Evolutionary conservation across 2,888 invertebrate species (phyloP).

Genomic region (Heteromurus nitidus): DNA sequence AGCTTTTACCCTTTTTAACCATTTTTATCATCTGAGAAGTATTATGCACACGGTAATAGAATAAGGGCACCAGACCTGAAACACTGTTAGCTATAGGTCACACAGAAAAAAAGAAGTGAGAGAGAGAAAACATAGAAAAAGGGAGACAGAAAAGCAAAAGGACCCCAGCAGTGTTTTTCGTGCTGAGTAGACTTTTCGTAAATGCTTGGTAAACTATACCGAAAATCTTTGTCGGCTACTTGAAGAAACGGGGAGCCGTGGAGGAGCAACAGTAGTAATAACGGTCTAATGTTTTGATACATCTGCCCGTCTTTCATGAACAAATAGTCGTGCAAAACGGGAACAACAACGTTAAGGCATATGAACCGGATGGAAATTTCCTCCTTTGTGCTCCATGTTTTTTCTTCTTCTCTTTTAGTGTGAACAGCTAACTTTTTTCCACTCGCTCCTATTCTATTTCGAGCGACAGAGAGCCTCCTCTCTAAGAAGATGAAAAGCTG

Average conservation of each 20-base stretch:
- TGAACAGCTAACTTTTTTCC: not conserved
- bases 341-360: not conserved
- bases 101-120: not conserved
- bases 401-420: constrained; percentile 13
- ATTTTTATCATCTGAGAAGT: constrained; percentile 30
- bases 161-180: not conserved
- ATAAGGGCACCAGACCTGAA: constrained; percentile 35
- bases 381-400: constrained; percentile 22
- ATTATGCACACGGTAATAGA: constrained; percentile 36
- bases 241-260: constrained; percentile 19
- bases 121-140: constrained; percentile 14
- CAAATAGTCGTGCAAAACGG: not conserved
- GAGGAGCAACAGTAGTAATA: constrained; percentile 31
- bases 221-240: constrained; percentile 45
- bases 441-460: not conserved
- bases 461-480: constrained; percentile 19
- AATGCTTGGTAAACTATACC: constrained; percentile 16
- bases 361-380: constrained; percentile 48
- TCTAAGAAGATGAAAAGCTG: not conserved
- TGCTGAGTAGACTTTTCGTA: constrained; percentile 34
- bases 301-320: not conserved
- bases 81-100: not conserved
- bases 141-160: not conserved
- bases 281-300: constrained; percentile 38
- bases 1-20: constrained; percentile 46